Evolutionary conservation across 2,888 invertebrate genomes (phyloP).

Genomic region (Esperia sulphurella): DNA sequence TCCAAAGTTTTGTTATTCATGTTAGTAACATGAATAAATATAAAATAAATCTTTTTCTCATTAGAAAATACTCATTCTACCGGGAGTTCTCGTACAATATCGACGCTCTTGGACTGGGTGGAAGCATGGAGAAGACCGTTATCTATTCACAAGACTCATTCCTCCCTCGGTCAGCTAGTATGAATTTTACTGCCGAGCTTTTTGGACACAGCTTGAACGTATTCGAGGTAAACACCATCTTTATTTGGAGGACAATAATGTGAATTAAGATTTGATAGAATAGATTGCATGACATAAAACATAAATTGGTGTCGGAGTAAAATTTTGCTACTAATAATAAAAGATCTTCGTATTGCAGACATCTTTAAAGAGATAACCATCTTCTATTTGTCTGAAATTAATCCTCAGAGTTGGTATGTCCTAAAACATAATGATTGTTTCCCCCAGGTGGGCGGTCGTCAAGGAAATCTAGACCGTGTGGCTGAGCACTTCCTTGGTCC

Average conservation of each 20-base stretch:
- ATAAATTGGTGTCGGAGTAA: too few relatives aligned
- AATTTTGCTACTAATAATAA: too few relatives aligned
- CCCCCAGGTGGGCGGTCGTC: slow-evolving; percentile 81
- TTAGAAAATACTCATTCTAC: slow-evolving; percentile 88
- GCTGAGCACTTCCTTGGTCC: slow-evolving; percentile 89
- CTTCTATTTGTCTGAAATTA: too few relatives aligned
- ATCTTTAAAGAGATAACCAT: too few relatives aligned
- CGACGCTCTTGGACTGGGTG: slow-evolving; percentile 84
- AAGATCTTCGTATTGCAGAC: too few relatives aligned
- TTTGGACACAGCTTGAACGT: slow-evolving; percentile 89
- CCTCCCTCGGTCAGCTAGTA: slow-evolving; percentile 83
- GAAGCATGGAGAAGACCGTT: slow-evolving; percentile 83
- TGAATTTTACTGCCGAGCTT: slow-evolving; percentile 87
- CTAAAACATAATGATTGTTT: not conserved
- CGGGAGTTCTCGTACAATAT: slow-evolving; percentile 86
- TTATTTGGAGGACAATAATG: too few relatives aligned
- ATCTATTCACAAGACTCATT: slow-evolving; percentile 92
- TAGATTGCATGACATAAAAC: too few relatives aligned
- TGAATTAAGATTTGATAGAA: too few relatives aligned
- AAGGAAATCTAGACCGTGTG: slow-evolving; percentile 88
- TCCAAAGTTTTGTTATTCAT: too few relatives aligned
- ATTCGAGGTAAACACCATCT: slow-evolving; percentile 76
- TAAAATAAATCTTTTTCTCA: not conserved
- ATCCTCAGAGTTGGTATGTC: not conserved
- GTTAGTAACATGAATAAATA: too few relatives aligned